Base-by-base conservation (phyloP, 2,113 vertebrate species). In the Macaca nemestrina region DNA sequence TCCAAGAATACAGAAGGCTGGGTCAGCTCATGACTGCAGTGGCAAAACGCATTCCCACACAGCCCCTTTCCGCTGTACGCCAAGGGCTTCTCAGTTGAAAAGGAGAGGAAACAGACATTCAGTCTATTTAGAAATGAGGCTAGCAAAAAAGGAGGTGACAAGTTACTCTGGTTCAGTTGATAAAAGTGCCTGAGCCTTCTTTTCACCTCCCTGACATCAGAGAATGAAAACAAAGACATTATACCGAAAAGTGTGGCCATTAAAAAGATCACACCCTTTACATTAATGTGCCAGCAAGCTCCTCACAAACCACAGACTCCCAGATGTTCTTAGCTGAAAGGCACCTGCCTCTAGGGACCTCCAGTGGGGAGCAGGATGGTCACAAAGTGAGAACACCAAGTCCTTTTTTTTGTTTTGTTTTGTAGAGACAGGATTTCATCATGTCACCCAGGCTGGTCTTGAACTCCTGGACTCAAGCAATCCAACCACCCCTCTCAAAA, bases 31-130 rank as follows among this genome's bases (percentile, higher is more conserved):
- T 20, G 30, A 10, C 1, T 5, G n/a, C 5, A 22, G n/a, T 10
- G 38, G 20, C 50, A 8, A 22, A 0, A 27, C 13, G 27, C 13
- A 6, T 23, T 17, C 52, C 30, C 40, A 68, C 43, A 18, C 8
- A 1, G 16, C 5, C 12, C 27, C 45, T 9, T 22, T 23, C 22
- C 48, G 1, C 0, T 6, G 25, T 6, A 8, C 32, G 4, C 6
- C 1, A 48, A 27, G 38, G 8, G 38, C 38, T 48, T 48, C 64
- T 72, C 27, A 17, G 25, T 3, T 57, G 45, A 16, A 50, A 7
- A 17, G 2, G n/a, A 35, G 45, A 38, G 16, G 13, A 13, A 23
- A 27, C 8, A 76, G 38, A 50, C 32, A 52, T 20, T 64, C 27
- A 7, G 52, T 52, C 25, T 18, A 8, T 11, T 68, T 70, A 93